Base-by-base conservation (phyloP, 2,888 invertebrate genomes). In the Creontiades dilutus region DNA sequence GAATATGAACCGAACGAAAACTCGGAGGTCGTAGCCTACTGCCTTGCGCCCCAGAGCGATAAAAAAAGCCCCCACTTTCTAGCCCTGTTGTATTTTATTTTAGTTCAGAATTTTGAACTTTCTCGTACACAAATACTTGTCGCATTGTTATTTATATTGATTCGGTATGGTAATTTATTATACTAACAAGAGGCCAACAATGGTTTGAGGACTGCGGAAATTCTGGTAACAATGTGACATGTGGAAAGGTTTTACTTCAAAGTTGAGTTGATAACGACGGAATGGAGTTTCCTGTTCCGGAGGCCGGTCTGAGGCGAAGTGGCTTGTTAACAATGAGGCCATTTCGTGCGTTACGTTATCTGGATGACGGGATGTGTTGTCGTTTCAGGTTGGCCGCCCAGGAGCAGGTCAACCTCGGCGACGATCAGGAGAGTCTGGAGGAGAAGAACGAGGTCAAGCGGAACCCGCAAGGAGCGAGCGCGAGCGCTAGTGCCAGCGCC, bases 401-500 rank as follows among this genome's bases (percentile, higher is more conserved):
- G 46, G 86, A 55, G 2, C 93, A 94, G 92, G 94, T 94, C 0
- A 91, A 94, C 2, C 92, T 93, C 86, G 93, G 93, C 57, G 93
- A 93, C 68, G 91, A 92, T 55, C 92, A 92, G 47, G 84, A 84
- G 16, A 16, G 48, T 23, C 47, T 55, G 9, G 55, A 46, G 19
- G 93, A 93, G 90, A 95, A 94, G 92, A 94, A 94, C 92, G 95
- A 94, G 92, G 93, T 94, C 78, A 95, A 94, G 93, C 92, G 95
- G 19, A 68, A 52, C 19, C 89, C 89, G 7, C 82, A 89, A 23
- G 89, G 48, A 47, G 28, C 80, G 9, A 19, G 46, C 14, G 80
- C 57, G 14, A 89, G 89, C 28, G 57, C 68, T 9, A 89, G 89
- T 19, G 55, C 37, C 16, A 88, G 76, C 23, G 61, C 9, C 13